These are phyloP conservation scores for Littorina saxatilis DNA, from an alignment of 1,140 invertebrate genomes.

Conservation along the genomic window DNA sequence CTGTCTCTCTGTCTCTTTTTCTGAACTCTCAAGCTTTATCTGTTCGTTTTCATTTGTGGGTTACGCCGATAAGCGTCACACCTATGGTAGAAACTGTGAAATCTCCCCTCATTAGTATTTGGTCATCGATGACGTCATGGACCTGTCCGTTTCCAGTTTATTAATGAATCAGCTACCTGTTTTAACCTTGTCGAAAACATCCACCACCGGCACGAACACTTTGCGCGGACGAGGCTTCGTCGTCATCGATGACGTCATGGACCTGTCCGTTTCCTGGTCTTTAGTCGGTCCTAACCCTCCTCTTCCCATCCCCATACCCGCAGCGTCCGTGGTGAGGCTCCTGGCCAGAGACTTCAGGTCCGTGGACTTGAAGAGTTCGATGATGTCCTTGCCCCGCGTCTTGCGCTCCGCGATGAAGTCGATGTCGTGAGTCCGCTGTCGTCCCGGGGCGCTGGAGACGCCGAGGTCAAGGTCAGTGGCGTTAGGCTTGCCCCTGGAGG, in stretches of 20 bases:
- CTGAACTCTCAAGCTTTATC: no score
- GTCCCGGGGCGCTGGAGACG: constrained; percentile 21
- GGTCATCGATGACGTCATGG: neutral
- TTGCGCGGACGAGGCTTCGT: constrained; percentile 2
- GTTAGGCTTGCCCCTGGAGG: constrained; percentile 29
- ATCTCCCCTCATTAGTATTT: no score
- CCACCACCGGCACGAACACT: constrained; percentile 24
- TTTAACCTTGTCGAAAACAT: constrained; percentile 25
- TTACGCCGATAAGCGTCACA: no score
- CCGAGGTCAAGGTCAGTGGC: neutral
- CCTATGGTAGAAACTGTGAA: no score
- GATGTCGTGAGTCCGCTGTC: neutral
- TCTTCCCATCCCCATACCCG: neutral
- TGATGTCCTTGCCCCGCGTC: neutral
- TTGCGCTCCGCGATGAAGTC: constrained; percentile 22
- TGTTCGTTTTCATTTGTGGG: no score
- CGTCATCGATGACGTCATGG: neutral
- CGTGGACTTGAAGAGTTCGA: constrained; percentile 12
- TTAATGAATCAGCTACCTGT: constrained; percentile 9
- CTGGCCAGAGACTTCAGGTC: constrained; percentile 18
- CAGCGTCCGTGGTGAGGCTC: constrained; percentile 17
- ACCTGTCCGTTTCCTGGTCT: constrained; percentile 11
- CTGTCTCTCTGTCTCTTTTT: no score
- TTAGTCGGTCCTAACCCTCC: neutral
- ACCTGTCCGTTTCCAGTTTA: constrained; percentile 8